phyloP scores from a whole-genome alignment of 2,888 invertebrate genomes.

The Phaonia tiefii region DNA sequence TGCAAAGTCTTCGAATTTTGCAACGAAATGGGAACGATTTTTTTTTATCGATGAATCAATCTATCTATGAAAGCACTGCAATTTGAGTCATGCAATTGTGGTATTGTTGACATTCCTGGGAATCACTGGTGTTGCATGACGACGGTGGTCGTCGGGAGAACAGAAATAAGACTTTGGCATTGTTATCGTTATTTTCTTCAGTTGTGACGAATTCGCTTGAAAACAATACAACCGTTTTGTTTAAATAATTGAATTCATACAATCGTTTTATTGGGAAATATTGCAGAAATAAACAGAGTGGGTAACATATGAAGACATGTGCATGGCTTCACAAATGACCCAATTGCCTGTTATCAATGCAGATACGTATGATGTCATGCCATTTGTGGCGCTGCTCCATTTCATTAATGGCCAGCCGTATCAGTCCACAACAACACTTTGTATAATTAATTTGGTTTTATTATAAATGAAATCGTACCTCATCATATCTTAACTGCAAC shows the following conservation, averaged over 20 bases:
- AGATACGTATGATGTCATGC: slow-evolving; percentile 2
- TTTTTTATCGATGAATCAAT: slow-evolving; percentile 46
- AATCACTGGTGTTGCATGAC: slow-evolving; percentile 20
- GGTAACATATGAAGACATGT: background rate
- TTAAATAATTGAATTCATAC: slow-evolving; percentile 45
- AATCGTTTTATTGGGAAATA: slow-evolving; percentile 2
- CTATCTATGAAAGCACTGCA: slow-evolving; percentile 53
- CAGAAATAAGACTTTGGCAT: slow-evolving; percentile 21
- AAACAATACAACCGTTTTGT: slow-evolving; percentile 36
- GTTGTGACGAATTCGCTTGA: slow-evolving; percentile 47
- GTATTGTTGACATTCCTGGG: slow-evolving; percentile 61
- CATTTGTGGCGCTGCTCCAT: slow-evolving; percentile 2
- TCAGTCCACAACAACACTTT: slow-evolving; percentile 37
- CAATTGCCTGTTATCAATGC: slow-evolving; percentile 30
- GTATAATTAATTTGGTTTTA: slow-evolving; percentile 45
- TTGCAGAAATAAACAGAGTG: background rate
- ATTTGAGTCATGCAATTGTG: slow-evolving; percentile 59
- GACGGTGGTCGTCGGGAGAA: background rate
- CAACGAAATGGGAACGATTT: slow-evolving; percentile 45
- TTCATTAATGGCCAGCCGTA: slow-evolving; percentile 48
- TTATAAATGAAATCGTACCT: slow-evolving; percentile 39
- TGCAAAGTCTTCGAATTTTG: slow-evolving; percentile 40
- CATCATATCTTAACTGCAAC: slow-evolving; percentile 49
- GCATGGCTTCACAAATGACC: background rate
- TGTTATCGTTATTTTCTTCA: background rate